These are phyloP conservation scores for Phaedon cochleariae DNA, from an alignment of 2,888 invertebrate species.

Conservation along the genomic window DNA sequence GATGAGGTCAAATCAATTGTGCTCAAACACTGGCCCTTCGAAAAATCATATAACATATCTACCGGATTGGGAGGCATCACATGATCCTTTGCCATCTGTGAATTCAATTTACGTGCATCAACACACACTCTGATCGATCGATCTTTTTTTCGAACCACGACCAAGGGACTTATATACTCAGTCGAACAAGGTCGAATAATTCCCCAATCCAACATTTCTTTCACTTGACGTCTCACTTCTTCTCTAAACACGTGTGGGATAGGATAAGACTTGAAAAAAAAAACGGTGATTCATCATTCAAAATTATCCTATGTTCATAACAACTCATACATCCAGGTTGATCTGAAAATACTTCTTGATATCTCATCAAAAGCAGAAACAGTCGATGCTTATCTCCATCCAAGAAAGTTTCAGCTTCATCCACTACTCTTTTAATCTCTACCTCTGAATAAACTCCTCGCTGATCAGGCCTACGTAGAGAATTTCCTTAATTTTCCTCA, in stretches of 20 bases:
- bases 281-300: conserved; percentile 10
- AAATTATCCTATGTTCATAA: conserved; percentile 16
- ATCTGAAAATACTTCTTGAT: too few relatives aligned
- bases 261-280: conserved; percentile 9
- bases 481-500: not conserved
- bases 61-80: conserved; percentile 25
- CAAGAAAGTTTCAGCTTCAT: not conserved
- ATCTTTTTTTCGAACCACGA: conserved; percentile 29
- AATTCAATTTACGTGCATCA: conserved; percentile 28
- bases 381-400: not conserved
- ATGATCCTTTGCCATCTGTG: conserved; percentile 20
- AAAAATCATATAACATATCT: conserved; percentile 15
- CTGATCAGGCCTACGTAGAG: not conserved
- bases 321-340: conserved; percentile 20
- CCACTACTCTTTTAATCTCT: not conserved
- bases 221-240: conserved; percentile 17
- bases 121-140: conserved; percentile 28
- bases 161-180: conserved; percentile 22
- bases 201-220: conserved; percentile 25
- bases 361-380: conserved; percentile 13
- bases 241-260: conserved; percentile 14
- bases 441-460: not conserved
- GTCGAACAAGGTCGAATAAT: conserved; percentile 12
- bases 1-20: too few relatives aligned
- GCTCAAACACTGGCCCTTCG: not conserved